phyloP scores from a whole-genome alignment of 2,113 vertebrate species.

The Oreamnos americanus region DNA sequence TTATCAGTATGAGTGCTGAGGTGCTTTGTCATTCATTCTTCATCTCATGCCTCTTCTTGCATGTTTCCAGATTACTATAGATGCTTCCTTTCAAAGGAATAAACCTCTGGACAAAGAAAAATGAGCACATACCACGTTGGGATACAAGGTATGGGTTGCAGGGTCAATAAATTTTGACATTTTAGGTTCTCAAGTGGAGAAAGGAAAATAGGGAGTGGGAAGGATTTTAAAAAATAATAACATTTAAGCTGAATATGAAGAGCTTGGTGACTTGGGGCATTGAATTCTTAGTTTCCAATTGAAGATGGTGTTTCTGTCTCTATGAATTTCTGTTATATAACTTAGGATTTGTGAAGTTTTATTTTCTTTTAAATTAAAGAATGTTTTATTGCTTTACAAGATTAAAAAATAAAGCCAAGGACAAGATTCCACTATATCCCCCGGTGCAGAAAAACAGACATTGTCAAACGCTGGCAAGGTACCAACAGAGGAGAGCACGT shows the following conservation, averaged over 20 bases:
- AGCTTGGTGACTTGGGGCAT: not conserved
- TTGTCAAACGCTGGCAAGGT: not conserved
- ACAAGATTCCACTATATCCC: not conserved
- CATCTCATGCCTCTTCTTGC: not conserved
- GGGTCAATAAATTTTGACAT: conserved; percentile 11
- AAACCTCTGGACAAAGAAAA: not conserved
- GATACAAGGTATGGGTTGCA: not conserved
- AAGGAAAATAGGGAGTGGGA: not conserved
- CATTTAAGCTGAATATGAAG: not conserved
- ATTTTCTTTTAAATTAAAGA: not conserved
- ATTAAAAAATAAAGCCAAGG: not conserved
- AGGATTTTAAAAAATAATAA: not conserved
- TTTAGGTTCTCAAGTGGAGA: not conserved
- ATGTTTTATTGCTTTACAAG: not conserved
- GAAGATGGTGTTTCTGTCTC: not conserved
- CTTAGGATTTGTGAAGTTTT: not conserved
- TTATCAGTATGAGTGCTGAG: not conserved
- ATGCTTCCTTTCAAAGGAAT: not conserved
- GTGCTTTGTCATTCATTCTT: not conserved
- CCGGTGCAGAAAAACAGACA: not conserved
- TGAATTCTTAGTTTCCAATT: not conserved
- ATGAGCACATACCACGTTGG: not conserved
- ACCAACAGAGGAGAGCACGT: not conserved
- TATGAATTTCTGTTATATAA: not conserved
- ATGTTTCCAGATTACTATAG: not conserved